These are phyloP conservation scores for Nymphalis urticae DNA, from an alignment of 2,888 invertebrate genomes.

Conservation along the genomic window DNA sequence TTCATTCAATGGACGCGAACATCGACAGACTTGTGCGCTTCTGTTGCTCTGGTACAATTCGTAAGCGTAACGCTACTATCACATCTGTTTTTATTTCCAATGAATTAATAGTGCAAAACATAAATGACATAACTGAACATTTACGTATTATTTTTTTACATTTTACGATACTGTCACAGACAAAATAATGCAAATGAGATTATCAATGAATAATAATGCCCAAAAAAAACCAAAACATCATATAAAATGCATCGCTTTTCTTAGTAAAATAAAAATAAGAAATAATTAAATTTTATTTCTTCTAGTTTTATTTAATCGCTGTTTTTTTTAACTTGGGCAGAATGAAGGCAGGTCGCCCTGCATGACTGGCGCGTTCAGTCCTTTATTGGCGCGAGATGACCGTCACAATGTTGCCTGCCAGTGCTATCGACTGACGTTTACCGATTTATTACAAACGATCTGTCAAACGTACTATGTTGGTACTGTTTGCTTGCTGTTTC, in stretches of 20 bases:
- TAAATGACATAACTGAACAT: too few relatives aligned
- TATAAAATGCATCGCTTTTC: too few relatives aligned
- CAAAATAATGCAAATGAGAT: too few relatives aligned
- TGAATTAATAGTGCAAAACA: neutral
- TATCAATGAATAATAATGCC: too few relatives aligned
- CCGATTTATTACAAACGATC: slow-evolving; percentile 41
- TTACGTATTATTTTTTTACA: too few relatives aligned
- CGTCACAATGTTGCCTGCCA: slow-evolving; percentile 59
- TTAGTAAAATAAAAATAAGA: too few relatives aligned
- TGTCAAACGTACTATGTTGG: slow-evolving; percentile 24
- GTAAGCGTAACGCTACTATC: slow-evolving; percentile 15
- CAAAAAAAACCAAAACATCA: too few relatives aligned
- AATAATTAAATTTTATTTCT: too few relatives aligned
- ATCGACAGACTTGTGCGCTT: slow-evolving; percentile 38
- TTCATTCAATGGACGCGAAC: slow-evolving; percentile 45
- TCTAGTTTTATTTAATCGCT: neutral
- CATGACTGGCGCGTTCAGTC: slow-evolving; percentile 64
- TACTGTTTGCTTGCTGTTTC: neutral
- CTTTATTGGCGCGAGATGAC: slow-evolving; percentile 77
- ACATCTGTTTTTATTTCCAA: neutral
- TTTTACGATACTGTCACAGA: too few relatives aligned
- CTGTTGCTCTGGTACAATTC: slow-evolving; percentile 37
- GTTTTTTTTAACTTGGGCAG: slow-evolving; percentile 5
- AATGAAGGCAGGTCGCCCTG: slow-evolving; percentile 29
- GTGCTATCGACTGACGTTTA: slow-evolving; percentile 41